These are phyloP conservation scores for Tragelaphus strepsiceros DNA, from an alignment of 2,113 vertebrate species.

Conservation along the genomic window DNA sequence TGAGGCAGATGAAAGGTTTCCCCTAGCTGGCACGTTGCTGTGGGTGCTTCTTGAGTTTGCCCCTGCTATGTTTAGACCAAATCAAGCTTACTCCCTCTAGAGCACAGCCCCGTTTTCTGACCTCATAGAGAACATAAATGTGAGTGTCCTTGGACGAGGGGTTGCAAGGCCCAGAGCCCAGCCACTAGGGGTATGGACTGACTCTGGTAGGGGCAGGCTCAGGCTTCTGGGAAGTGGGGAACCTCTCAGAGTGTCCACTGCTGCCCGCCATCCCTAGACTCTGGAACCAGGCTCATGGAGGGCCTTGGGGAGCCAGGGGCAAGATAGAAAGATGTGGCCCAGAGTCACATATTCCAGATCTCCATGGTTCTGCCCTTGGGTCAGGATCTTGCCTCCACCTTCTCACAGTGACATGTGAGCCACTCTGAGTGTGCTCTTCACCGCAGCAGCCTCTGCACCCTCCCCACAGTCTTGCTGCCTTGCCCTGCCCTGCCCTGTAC, in stretches of 20 bases:
- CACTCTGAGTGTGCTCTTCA: neutral
- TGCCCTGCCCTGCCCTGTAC: rapidly evolving
- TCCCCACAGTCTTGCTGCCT: rapidly evolving
- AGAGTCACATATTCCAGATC: neutral
- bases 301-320: neutral
- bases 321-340: neutral
- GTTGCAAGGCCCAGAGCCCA: neutral
- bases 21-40: neutral
- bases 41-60: neutral
- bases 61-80: neutral
- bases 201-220: neutral
- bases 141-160: neutral
- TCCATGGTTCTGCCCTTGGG: neutral
- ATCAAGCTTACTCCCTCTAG: neutral
- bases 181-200: neutral
- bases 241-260: neutral
- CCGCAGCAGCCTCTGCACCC: rapidly evolving
- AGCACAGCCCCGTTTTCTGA: neutral
- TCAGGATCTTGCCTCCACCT: too few species aligned
- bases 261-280: neutral
- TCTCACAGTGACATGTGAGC: neutral
- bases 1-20: neutral
- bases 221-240: neutral
- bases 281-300: neutral
- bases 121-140: neutral